Evolutionary conservation across 2,797 vertebrate species (phyloP).

Genomic region (Falco columbarius): DNA sequence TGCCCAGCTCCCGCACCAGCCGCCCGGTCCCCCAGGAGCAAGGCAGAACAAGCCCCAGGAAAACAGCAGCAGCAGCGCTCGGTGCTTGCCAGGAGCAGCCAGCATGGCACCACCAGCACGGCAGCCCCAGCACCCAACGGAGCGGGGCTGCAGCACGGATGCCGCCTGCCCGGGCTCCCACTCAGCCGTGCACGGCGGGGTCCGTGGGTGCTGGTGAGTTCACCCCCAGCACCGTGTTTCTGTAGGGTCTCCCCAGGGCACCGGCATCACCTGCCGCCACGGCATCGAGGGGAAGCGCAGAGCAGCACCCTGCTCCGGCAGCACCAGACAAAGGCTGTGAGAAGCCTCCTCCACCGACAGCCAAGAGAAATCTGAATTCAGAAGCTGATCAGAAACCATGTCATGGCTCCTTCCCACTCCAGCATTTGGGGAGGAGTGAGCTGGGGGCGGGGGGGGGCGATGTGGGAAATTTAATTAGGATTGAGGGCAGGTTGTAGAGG

Average conservation of each 20-base stretch:
- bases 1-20: not conserved
- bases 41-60: not conserved
- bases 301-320: not conserved
- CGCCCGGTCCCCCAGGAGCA: fast-evolving
- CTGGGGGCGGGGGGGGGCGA: not conserved
- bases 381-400: conserved; percentile 55
- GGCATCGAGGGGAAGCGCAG: not conserved
- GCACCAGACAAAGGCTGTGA: not conserved
- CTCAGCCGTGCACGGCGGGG: fast-evolving
- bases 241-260: not conserved
- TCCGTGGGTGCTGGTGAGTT: not conserved
- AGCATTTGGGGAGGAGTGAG: conserved; percentile 42
- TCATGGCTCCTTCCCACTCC: conserved; percentile 54
- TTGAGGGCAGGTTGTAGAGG: conserved; percentile 22
- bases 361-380: conserved; percentile 2
- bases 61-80: not conserved
- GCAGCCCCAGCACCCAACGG: fast-evolving
- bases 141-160: fast-evolving
- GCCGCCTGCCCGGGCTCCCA: not conserved
- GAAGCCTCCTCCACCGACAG: not conserved
- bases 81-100: not conserved
- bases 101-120: fast-evolving
- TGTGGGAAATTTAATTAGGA: not conserved
- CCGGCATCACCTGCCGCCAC: fast-evolving
- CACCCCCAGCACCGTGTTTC: not conserved